These are phyloP conservation scores for Crocallis elinguaria DNA, from an alignment of 2,888 invertebrate genomes.

Conservation along the genomic window DNA sequence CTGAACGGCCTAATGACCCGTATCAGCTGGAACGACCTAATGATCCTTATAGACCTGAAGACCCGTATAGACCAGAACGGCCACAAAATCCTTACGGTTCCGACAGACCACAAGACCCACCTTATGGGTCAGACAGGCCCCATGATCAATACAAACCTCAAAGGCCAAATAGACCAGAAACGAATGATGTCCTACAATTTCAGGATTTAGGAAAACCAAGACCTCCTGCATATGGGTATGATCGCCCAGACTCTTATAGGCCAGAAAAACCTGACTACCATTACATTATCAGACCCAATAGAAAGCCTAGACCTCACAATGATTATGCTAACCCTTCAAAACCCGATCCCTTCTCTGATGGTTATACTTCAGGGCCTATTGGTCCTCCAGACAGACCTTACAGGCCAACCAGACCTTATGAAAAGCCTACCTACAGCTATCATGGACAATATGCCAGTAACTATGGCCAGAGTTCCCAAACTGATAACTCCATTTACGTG, in stretches of 20 bases:
- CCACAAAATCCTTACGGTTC: constrained; percentile 3
- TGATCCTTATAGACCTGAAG: constrained; percentile 1
- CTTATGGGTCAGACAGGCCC: constrained; percentile 48
- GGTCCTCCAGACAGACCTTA: constrained; percentile 53
- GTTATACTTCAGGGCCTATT: constrained; percentile 43
- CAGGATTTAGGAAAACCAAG: constrained; percentile 48
- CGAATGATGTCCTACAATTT: constrained; percentile 61
- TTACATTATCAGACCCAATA: constrained; percentile 67
- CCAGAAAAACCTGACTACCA: constrained; percentile 67
- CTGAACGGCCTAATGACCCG: constrained; percentile 14
- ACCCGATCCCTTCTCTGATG: constrained; percentile 33
- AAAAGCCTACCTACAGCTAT: constrained; percentile 51
- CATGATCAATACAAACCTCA: constrained; percentile 18
- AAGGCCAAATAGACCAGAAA: constrained; percentile 25
- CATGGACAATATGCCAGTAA: constrained; percentile 66
- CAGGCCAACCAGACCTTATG: constrained; percentile 47
- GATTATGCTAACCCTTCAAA: constrained; percentile 37
- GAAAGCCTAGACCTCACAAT: constrained; percentile 53
- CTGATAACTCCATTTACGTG: constrained; percentile 68
- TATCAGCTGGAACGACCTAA: constrained; percentile 14
- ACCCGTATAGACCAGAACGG: not conserved
- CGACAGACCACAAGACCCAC: constrained; percentile 21
- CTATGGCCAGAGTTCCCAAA: constrained; percentile 57
- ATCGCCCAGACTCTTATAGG: constrained; percentile 41
- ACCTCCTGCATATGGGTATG: constrained; percentile 22